A percentile compares a stretch with the other conserved stretches of the same genome.
Evolutionary conservation across 2,797 vertebrate genomes (phyloP).

Genomic region (Fistularia tabacaria): DNA sequence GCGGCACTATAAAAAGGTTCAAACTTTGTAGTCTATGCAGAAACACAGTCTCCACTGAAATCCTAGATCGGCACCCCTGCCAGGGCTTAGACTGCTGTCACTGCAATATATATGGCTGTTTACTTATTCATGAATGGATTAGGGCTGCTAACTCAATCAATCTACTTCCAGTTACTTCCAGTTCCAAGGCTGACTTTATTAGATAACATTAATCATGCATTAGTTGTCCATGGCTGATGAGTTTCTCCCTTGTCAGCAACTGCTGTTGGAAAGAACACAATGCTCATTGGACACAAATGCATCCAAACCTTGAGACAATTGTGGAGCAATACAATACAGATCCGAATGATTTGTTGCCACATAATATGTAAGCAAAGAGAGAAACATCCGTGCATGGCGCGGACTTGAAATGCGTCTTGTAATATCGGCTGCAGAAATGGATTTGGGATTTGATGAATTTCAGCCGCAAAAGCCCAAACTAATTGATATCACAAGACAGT

Average conservation of each 20-base stretch:
- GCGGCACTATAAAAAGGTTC: background rate
- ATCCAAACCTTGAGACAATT: conserved; percentile 33
- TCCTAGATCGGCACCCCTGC: background rate
- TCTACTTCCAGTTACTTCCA: conserved; percentile 63
- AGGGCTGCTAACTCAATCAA: conserved; percentile 66
- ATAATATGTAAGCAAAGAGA: conserved; percentile 19
- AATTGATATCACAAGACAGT: conserved; percentile 7
- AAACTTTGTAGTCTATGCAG: background rate
- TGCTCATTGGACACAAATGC: conserved; percentile 24
- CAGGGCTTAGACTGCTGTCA: conserved; percentile 32
- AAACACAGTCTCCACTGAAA: background rate
- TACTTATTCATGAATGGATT: conserved; percentile 71
- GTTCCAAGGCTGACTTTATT: conserved; percentile 57
- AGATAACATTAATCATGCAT: conserved; percentile 73
- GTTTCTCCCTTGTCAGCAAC: conserved; percentile 49
- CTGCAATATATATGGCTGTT: conserved; percentile 53
- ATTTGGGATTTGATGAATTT: conserved; percentile 7
- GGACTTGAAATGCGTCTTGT: conserved; percentile 22
- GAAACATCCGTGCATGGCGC: conserved; percentile 6
- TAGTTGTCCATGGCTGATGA: conserved; percentile 51
- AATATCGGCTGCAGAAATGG: conserved; percentile 26
- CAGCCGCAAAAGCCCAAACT: background rate
- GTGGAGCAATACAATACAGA: conserved; percentile 5
- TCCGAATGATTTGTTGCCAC: conserved; percentile 22
- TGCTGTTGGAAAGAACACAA: conserved; percentile 45